phyloP scores from a whole-genome alignment of 2,797 vertebrate genomes.

The Pelodytes ibericus region DNA sequence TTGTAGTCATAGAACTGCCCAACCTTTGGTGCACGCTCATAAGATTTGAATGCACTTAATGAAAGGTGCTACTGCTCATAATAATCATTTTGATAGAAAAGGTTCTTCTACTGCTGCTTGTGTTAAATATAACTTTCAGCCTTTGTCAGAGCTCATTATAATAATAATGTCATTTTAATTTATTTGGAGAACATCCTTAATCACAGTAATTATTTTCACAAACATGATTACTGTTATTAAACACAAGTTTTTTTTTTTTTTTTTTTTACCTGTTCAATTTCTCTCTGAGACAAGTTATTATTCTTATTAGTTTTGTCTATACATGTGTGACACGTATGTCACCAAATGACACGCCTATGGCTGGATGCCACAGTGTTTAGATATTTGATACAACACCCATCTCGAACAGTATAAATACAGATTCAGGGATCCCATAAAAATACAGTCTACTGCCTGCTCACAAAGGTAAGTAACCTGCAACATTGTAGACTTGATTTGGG shows the following conservation, averaged over 20 bases:
- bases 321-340: neutral
- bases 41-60: neutral
- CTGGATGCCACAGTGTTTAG: slow-evolving; percentile 20
- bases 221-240: slow-evolving; percentile 39
- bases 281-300: neutral
- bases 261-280: slow-evolving; percentile 17
- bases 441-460: slow-evolving; percentile 15
- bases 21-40: no score
- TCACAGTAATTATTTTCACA: slow-evolving; percentile 31
- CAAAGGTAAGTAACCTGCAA: slow-evolving; percentile 31
- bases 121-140: neutral
- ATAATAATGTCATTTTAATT: neutral
- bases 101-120: no score
- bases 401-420: slow-evolving; percentile 27
- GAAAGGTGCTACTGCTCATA: neutral
- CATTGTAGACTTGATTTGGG: neutral
- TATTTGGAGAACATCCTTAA: slow-evolving; percentile 11
- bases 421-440: neutral
- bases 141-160: neutral
- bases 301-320: slow-evolving; percentile 10
- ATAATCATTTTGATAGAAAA: neutral
- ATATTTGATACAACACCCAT: slow-evolving; percentile 14
- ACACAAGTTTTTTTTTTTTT: neutral
- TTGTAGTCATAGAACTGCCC: neutral
- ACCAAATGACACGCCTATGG: slow-evolving; percentile 25